Evolutionary conservation across 2,888 invertebrate genomes (phyloP), one percentile per base, ranked within the genome.

Genomic region (Candidula unifasciata): DNA sequence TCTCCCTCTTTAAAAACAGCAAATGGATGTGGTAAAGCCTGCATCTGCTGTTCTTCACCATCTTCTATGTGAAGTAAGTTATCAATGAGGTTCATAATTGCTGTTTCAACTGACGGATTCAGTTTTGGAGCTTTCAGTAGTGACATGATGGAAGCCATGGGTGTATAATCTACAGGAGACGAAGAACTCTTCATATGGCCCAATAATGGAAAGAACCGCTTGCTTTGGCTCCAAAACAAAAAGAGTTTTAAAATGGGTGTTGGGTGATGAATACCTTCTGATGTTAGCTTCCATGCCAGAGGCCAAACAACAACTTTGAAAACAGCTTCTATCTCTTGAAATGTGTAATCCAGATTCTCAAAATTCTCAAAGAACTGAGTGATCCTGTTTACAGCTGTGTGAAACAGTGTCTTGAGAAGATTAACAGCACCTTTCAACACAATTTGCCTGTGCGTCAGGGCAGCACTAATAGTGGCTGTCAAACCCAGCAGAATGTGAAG

Each of bases 231-330:
- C 97, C 98, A 98, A 0, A 95, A 94, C 52, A 95, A 94, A 33
- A 98, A 95, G n/a, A 98, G 94, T 92, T 96, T 97, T 30, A 98
- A 93, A 81, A 98, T 94, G 2, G 96, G 95, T 0, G 97, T 97
- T 0, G 97, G 97, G 89, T 96, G 96, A 90, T 97, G 96, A 83
- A 97, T 96, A 18, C 97, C 96, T 92, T 98, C 98, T 76, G 95
- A 94, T 0, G 96, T 95, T 27, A 98, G 93, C 91, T 96, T 96
- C 8, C 89, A 86, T 27, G 93, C 94, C 91, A 96, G 95, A 0
- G 97, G 97, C 96, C 97, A 97, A 18, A 99, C 95, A 77, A 96
- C 96, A 0, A 96, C 95, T 78, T 96, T 95, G 91, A 96, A 97
- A 30, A 98, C 92, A 0, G 96, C 96, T 87, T 96, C 95, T 18